Evolutionary conservation across 2,113 vertebrate genomes (phyloP), one percentile per base, ranked within the genome.

Genomic region (Lophius piscatorius): DNA sequence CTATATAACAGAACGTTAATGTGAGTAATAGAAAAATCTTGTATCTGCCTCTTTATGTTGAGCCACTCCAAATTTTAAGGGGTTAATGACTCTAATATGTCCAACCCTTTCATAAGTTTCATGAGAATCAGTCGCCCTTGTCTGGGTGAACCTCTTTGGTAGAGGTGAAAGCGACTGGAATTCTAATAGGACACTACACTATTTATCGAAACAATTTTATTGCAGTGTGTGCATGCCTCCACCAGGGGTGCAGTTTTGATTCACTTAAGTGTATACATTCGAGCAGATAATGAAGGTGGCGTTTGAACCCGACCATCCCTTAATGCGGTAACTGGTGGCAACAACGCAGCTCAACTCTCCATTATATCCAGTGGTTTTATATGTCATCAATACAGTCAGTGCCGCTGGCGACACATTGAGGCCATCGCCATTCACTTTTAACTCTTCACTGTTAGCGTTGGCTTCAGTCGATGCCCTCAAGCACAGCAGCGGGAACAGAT

Each of bases 381-480:
- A 66, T 60, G 60, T 67, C 77, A 74, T 84, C 50, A 61, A 84
- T 81, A 65, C 42, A 58, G 54, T 70, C 66, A 56, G 54, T 28
- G 36, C 38, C 41, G 6, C 56, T 35, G 62, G 34, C 79, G 86
- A 87, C 86, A 85, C 72, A 84, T 79, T 81, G 74, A 86, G 83
- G 79, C 47, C 74, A 84, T 33, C 45, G 14, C 47, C 61, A 20
- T 46, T 48, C 40, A 23, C 46, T 46, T 42, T 81, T 50, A 57
- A 72, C 68, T 62, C 58, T 21, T 57, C 40, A 17, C 38, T 40
- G 52, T 51, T 52, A 50, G 59, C 29, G 26, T 14, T 28, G 50
- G 57, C 36, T 63, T 39, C 44, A 66, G 39, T 26, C n/a, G 74
- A 70, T 66, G 52, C 67, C 80, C 76, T 66, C 29, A 16, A 77